Conservation (phyloP, 2,797 vertebrate genomes). For the Hoplostethus mediterraneus region DNA sequence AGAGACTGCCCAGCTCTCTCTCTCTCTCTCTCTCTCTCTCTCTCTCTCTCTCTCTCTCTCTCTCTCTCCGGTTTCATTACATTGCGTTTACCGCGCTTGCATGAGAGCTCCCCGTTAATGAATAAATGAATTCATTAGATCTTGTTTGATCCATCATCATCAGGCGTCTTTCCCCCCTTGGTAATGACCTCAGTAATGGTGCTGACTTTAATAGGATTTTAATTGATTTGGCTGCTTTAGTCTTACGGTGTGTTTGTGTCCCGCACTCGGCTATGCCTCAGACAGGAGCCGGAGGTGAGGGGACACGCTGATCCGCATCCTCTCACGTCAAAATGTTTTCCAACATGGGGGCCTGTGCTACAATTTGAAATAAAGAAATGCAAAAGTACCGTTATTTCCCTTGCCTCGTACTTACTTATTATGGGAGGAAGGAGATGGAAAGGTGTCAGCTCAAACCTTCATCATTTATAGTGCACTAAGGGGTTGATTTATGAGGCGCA, state of each 20-base stretch:
- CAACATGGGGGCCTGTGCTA: background rate
- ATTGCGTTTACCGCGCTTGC: conserved; percentile 51
- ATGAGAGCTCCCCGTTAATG: conserved; percentile 66
- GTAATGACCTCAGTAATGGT: conserved; percentile 81
- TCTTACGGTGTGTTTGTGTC: conserved; percentile 37
- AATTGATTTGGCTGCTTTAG: conserved; percentile 79
- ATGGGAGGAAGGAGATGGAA: too few species aligned
- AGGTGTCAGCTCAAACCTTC: too few species aligned
- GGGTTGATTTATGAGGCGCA: too few species aligned
- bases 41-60: background rate
- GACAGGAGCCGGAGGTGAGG: conserved; percentile 35
- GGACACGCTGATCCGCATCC: conserved; percentile 37
- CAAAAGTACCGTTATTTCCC: too few species aligned
- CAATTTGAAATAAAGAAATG: background rate
- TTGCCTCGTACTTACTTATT: too few species aligned
- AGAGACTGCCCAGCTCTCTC: conserved; percentile 12
- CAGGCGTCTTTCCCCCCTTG: conserved; percentile 57
- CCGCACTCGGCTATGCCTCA: conserved; percentile 4
- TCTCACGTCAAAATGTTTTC: conserved; percentile 22
- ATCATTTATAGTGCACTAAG: too few species aligned
- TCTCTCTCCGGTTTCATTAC: conserved; percentile 53
- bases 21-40: too few species aligned
- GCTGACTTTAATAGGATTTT: conserved; percentile 80
- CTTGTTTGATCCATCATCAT: conserved; percentile 80
- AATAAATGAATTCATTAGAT: conserved; percentile 83